A percentile compares a stretch with the other conserved stretches of the same genome.
Evolutionary conservation across 2,797 vertebrate species (phyloP).

Genomic region (Propithecus deckenii): DNA sequence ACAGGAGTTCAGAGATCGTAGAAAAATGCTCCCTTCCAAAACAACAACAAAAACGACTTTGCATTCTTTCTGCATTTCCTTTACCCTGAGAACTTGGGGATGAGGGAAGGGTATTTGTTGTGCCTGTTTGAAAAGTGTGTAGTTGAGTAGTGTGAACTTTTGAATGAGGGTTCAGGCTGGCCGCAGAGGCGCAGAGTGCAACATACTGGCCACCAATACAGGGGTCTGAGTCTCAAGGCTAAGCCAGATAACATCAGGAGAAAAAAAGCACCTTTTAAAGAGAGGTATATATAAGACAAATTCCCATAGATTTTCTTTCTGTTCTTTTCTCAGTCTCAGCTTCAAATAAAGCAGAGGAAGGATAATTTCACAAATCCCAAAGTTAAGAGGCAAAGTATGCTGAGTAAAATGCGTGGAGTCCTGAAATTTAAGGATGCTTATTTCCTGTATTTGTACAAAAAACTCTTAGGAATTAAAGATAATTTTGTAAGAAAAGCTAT

Average conservation of each 20-base stretch:
- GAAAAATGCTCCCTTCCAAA: background rate
- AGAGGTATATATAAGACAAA: background rate
- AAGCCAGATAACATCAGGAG: background rate
- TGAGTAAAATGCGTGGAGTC: background rate
- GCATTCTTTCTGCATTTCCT: background rate
- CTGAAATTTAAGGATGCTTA: background rate
- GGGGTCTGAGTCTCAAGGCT: background rate
- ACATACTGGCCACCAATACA: accelerated
- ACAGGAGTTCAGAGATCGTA: background rate
- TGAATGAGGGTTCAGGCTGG: background rate
- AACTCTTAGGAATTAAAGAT: slow-evolving; percentile 8
- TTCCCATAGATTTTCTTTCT: background rate
- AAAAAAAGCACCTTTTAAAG: background rate
- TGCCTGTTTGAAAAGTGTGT: background rate
- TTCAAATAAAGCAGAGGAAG: background rate
- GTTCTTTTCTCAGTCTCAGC: background rate
- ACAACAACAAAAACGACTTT: background rate
- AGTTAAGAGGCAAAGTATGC: background rate
- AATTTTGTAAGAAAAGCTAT: slow-evolving; percentile 15
- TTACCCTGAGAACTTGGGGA: background rate
- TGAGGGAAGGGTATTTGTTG: background rate
- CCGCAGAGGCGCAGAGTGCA: background rate
- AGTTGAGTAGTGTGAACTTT: background rate
- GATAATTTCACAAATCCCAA: background rate
- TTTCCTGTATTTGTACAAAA: background rate